Evolutionary conservation across 2,113 vertebrate genomes (phyloP).

Genomic region (Asarcornis scutulata): DNA sequence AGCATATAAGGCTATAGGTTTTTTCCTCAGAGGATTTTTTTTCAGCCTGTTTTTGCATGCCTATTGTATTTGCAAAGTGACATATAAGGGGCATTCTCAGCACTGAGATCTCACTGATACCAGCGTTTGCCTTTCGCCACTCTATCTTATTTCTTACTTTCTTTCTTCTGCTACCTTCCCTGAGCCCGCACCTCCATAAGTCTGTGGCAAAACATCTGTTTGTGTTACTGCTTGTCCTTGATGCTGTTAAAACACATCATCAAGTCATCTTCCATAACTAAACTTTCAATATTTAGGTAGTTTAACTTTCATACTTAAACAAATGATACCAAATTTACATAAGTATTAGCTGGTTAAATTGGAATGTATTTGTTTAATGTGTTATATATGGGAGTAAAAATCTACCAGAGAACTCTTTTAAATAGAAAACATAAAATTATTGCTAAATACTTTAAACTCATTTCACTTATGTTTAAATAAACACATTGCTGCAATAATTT

Average conservation of each 20-base stretch:
- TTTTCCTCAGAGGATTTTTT: constrained; percentile 65
- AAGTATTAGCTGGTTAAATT: background rate
- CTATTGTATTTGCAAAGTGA: constrained; percentile 68
- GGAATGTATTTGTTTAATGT: background rate
- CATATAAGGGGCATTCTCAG: constrained; percentile 51
- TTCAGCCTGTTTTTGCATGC: constrained; percentile 16
- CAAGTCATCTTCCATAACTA: background rate
- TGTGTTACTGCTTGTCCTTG: background rate
- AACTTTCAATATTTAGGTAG: background rate
- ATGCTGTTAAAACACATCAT: background rate
- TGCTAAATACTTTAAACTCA: background rate
- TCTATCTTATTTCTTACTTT: constrained; percentile 25
- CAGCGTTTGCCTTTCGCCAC: constrained; percentile 35
- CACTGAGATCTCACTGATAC: constrained; percentile 43
- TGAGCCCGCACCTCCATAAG: background rate
- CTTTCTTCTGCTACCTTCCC: background rate
- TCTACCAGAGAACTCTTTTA: background rate
- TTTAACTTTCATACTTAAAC: background rate
- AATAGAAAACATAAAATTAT: background rate
- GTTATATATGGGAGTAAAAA: background rate
- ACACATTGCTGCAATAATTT: background rate
- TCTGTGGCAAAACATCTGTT: background rate
- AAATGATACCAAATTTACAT: background rate
- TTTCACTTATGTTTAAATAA: background rate
- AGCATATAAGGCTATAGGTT: constrained; percentile 62